Evolutionary conservation across 2,113 vertebrate species (phyloP), one percentile per base, ranked within the genome.

Genomic region (cattle (Bos taurus)): DNA sequence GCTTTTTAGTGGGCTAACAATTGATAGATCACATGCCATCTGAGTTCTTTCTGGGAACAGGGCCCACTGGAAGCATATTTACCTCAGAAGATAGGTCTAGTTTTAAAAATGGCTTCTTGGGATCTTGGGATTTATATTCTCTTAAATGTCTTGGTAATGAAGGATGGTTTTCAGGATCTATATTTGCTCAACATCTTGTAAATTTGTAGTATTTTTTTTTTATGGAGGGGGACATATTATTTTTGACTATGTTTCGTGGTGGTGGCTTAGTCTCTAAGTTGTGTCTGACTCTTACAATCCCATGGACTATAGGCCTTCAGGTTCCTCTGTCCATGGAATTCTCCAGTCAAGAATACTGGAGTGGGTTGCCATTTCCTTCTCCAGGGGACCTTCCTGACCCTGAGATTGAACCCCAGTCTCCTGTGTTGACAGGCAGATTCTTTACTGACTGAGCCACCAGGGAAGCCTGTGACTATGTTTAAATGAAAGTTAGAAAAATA

Each of bases 1-100:
- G 85, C 26, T 94, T 97, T 97, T 86, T 94, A 95, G 92, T 86
- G 48, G 48, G 6, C 56, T 90, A 36, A 71, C 8, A 11, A 77
- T 43, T 97, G 94, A 90, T 83, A 92, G 64, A 77, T 90, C 43
- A 57, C 14, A 81, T 86, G 46, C 30, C 50, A n/a, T 81, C 59
- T 92, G n/a, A 95, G 26, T 81, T 97, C 33, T 96, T 9, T 54
- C 52, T 88, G 64, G 88, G 25, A 94, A 81, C 7, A 81, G 80
- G 85, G 30, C 17, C 43, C 30, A 71, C 59, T 83, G 33, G 43
- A 96, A 93, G 77, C 56, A 78, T 25, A 21, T 12, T 96, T 91
- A 83, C 56, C 36, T 90, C 40, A 67, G 40, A 92, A 88, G 28
- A 12, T 94, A 95, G 40, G 14, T 85, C 26, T 88, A 56, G 10